These are phyloP conservation scores for Chionis minor DNA, from an alignment of 2,113 vertebrate species.

Conservation along the genomic window DNA sequence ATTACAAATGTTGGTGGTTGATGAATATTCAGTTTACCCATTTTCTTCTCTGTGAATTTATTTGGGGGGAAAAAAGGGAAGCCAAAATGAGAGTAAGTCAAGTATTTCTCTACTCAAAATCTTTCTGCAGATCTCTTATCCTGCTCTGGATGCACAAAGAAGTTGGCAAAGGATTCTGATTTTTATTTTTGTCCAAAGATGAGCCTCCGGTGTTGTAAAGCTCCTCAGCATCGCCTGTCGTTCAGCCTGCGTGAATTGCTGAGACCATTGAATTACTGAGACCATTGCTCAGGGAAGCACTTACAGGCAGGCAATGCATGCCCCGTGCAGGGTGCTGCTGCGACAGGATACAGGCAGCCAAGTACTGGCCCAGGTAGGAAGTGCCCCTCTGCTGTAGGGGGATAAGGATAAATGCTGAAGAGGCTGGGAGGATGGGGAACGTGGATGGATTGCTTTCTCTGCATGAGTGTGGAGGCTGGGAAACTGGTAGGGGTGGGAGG, in stretches of 20 bases:
- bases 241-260: not conserved
- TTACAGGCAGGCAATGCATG: not conserved
- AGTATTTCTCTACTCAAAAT: not conserved
- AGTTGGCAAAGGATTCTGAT: not conserved
- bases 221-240: not conserved
- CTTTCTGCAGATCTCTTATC: not conserved
- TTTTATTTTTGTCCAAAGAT: not conserved
- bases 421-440: fast-evolving
- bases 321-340: fast-evolving
- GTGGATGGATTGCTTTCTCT: not conserved
- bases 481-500: not conserved
- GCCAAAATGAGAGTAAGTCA: not conserved
- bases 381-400: fast-evolving
- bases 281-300: not conserved
- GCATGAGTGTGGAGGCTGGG: not conserved
- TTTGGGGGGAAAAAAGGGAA: not conserved
- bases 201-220: not conserved
- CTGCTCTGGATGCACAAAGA: not conserved
- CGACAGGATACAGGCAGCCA: not conserved
- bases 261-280: not conserved
- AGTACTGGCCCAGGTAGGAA: not conserved
- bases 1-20: not conserved
- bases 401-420: not conserved
- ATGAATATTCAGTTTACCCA: not conserved
- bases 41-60: not conserved